phyloP scores from a whole-genome alignment of 2,797 vertebrate genomes.

The Balearica regulorum region DNA sequence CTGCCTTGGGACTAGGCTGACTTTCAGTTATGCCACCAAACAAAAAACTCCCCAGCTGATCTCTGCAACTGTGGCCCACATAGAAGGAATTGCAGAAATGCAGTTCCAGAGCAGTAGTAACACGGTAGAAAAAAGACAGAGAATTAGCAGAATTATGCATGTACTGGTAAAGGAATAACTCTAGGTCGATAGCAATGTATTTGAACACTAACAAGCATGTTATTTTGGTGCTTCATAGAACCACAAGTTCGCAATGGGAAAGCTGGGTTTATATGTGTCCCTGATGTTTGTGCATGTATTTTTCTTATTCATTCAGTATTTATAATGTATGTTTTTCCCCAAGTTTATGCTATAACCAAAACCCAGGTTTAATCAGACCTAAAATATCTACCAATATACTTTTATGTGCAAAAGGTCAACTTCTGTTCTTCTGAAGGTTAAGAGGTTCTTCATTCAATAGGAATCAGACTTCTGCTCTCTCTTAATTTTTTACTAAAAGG shows the following conservation, averaged over 20 bases:
- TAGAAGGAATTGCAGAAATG: neutral
- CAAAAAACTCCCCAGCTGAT: neutral
- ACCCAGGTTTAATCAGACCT: neutral
- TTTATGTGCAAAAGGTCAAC: neutral
- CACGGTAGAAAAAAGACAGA: accelerated
- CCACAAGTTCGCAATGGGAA: neutral
- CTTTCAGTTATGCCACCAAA: neutral
- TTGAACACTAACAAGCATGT: neutral
- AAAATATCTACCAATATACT: neutral
- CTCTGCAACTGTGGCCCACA: neutral
- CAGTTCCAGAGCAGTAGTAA: neutral
- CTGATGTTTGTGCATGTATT: neutral
- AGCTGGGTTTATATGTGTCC: neutral
- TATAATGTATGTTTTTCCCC: neutral
- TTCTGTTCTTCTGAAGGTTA: neutral
- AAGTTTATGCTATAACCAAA: neutral
- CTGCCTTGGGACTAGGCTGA: neutral
- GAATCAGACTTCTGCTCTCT: neutral
- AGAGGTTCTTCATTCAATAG: neutral
- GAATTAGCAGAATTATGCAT: neutral
- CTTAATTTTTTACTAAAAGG: neutral
- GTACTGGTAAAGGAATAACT: neutral
- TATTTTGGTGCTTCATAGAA: neutral
- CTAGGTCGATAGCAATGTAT: neutral
- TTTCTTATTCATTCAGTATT: neutral